A percentile compares a stretch with the other conserved stretches of the same genome.
These are phyloP conservation scores for Lota lota DNA, from an alignment of 2,113 vertebrate genomes.

Conservation along the genomic window DNA sequence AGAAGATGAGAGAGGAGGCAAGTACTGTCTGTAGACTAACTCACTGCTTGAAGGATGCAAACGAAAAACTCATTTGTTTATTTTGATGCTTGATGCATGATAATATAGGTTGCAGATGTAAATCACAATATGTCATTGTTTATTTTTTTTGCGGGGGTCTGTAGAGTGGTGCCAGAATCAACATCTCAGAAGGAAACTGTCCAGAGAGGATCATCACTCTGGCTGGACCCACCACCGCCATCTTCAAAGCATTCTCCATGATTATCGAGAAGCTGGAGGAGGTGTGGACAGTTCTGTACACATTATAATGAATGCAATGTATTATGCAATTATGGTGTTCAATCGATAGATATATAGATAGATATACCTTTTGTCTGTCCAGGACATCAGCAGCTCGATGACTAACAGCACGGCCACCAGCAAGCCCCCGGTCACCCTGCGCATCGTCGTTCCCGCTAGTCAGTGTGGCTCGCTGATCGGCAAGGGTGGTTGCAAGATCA, in stretches of 20 bases:
- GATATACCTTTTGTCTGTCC: neutral
- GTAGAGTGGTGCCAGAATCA: slow-evolving; percentile 95
- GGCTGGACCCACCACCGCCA: slow-evolving; percentile 95
- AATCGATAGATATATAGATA: too few species aligned
- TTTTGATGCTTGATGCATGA: neutral
- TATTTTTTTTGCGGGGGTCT: slow-evolving; percentile 8
- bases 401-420: slow-evolving; percentile 97
- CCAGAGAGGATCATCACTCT: slow-evolving; percentile 97
- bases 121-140: slow-evolving; percentile 4
- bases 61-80: too few species aligned
- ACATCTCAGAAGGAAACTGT: slow-evolving; percentile 98
- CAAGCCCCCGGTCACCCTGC: slow-evolving; percentile 94
- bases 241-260: slow-evolving; percentile 99
- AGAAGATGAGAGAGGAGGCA: slow-evolving; percentile 99
- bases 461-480: slow-evolving; percentile 98
- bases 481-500: slow-evolving; percentile 98
- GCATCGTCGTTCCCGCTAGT: slow-evolving; percentile 95
- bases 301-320: neutral
- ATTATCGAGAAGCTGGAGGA: slow-evolving; percentile 99
- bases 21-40: slow-evolving; percentile 23
- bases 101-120: neutral
- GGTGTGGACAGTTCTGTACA: slow-evolving; percentile 65
- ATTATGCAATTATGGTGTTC: neutral
- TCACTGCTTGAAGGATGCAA: too few species aligned
- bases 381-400: slow-evolving; percentile 99